Conservation (phyloP, 1,140 invertebrate genomes). For the Amphibalanus amphitrite region DNA sequence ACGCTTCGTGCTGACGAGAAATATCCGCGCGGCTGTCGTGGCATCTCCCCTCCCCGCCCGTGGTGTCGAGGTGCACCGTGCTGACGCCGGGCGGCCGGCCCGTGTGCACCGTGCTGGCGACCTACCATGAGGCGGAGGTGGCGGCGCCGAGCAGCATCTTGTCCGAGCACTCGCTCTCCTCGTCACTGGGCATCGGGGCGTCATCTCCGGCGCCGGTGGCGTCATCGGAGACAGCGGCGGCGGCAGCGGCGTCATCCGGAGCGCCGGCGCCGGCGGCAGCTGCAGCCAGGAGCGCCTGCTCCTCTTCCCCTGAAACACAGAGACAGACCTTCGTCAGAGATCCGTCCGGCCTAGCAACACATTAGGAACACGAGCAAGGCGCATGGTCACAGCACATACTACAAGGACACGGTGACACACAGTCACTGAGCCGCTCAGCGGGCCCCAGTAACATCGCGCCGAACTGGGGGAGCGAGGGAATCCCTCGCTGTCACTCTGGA, state of each 20-base stretch:
- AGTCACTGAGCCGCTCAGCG: too few species aligned
- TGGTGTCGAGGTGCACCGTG: not conserved
- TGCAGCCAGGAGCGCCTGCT: not conserved
- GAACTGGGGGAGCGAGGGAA: too few species aligned
- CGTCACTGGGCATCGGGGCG: not conserved
- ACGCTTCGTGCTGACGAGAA: too few species aligned
- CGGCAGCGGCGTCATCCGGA: not conserved
- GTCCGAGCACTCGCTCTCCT: not conserved
- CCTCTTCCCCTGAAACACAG: not conserved
- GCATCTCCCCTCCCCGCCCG: too few species aligned
- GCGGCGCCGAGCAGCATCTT: constrained; percentile 1
- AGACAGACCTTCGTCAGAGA: too few species aligned
- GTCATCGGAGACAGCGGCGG: not conserved
- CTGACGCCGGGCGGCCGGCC: not conserved
- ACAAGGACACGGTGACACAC: too few species aligned
- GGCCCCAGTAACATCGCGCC: too few species aligned
- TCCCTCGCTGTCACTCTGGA: too few species aligned
- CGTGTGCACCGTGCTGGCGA: not conserved
- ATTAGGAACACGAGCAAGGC: too few species aligned
- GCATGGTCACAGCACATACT: too few species aligned
- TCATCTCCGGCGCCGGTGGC: not conserved
- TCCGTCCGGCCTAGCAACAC: too few species aligned
- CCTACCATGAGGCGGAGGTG: not conserved
- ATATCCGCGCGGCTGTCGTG: too few species aligned
- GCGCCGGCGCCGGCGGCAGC: not conserved